Conservation (phyloP, 1,140 invertebrate genomes). For the Drosophila ananassae region DNA sequence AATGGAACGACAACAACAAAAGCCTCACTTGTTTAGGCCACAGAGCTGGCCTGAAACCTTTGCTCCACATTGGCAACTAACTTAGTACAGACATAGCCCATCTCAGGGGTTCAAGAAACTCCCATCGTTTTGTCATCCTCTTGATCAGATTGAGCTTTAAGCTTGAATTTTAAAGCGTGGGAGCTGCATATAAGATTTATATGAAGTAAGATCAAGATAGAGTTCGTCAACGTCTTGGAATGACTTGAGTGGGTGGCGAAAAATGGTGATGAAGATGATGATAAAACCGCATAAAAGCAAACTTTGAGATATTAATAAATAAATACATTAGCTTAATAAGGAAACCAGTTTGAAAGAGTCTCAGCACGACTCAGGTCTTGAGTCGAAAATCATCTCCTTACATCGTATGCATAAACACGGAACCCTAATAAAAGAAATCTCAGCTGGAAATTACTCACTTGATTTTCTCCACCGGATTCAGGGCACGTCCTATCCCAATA, state of each 20-base stretch:
- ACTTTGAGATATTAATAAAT: slow-evolving; percentile 38
- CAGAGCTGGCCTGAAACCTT: background rate
- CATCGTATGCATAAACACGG: slow-evolving; percentile 21
- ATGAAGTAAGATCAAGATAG: slow-evolving; percentile 49
- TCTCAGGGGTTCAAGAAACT: slow-evolving; percentile 10
- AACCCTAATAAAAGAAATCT: slow-evolving; percentile 28
- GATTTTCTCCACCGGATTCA: slow-evolving; percentile 26
- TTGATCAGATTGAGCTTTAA: slow-evolving; percentile 19
- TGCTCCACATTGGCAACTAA: background rate
- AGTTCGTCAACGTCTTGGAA: slow-evolving; percentile 60
- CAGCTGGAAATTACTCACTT: slow-evolving; percentile 25
- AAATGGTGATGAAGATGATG: slow-evolving; percentile 23
- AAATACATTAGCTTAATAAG: slow-evolving; percentile 56
- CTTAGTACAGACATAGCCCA: background rate
- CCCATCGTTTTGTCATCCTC: slow-evolving; percentile 23
- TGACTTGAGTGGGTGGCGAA: slow-evolving; percentile 53
- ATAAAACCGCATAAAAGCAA: slow-evolving; percentile 17
- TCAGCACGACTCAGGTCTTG: slow-evolving; percentile 21
- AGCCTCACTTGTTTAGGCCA: slow-evolving; percentile 45
- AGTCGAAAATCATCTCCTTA: background rate
- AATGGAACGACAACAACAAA: slow-evolving; percentile 40
- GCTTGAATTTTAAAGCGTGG: slow-evolving; percentile 30
- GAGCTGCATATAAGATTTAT: slow-evolving; percentile 30
- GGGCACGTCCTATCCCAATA: slow-evolving; percentile 51
- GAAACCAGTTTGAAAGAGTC: slow-evolving; percentile 51